These are phyloP conservation scores for Elephantulus edwardii DNA, from an alignment of 2,113 vertebrate species.

Conservation along the genomic window DNA sequence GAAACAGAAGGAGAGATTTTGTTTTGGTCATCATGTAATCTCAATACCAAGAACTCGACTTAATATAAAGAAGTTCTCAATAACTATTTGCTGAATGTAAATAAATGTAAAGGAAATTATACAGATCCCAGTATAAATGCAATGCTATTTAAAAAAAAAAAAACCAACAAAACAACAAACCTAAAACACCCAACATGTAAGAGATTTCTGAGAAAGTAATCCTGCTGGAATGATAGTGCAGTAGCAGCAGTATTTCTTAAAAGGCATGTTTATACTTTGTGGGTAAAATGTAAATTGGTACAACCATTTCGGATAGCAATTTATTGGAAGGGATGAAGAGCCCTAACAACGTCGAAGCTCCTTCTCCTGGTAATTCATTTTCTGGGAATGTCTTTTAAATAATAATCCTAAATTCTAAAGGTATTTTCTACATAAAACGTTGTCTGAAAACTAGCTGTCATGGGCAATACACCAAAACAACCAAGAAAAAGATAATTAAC, in stretches of 20 bases:
- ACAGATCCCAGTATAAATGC: not conserved
- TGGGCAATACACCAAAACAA: not conserved
- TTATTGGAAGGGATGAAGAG: not conserved
- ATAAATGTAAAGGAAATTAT: not conserved
- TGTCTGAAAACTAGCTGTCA: not conserved
- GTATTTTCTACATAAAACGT: not conserved
- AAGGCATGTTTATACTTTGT: not conserved
- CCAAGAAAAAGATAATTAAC: not conserved
- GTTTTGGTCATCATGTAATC: not conserved
- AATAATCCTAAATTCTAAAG: not conserved
- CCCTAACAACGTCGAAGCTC: not conserved
- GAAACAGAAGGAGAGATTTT: not conserved
- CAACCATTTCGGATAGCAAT: not conserved
- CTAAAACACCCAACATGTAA: too few species aligned
- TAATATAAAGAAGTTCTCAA: not conserved
- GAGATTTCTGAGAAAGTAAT: not conserved
- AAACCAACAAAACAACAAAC: too few species aligned
- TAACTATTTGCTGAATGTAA: not conserved
- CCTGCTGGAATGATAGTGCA: not conserved
- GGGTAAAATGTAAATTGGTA: not conserved
- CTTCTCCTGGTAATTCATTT: not conserved
- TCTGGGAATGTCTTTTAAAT: not conserved
- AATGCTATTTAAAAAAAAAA: not conserved
- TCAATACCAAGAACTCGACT: not conserved
- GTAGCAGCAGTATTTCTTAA: not conserved